These are phyloP conservation scores for Suricata suricatta DNA, from an alignment of 2,113 vertebrate species.

Conservation along the genomic window DNA sequence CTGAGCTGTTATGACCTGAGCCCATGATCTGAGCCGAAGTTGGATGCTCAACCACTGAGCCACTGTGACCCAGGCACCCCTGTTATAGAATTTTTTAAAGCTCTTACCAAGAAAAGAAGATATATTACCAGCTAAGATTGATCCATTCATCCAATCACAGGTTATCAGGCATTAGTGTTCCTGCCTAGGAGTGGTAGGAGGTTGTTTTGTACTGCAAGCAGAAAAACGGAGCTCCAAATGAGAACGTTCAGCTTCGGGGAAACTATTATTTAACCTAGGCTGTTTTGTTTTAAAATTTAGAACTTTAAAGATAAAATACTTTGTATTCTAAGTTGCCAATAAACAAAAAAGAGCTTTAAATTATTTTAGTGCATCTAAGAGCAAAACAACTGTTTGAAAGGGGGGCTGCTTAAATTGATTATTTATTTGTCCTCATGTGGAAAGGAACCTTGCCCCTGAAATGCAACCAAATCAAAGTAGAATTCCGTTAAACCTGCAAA, in stretches of 20 bases:
- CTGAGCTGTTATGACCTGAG: too few relatives aligned
- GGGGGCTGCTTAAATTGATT: background rate
- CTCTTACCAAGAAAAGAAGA: conserved; percentile 72
- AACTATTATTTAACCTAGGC: conserved; percentile 79
- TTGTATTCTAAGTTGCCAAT: conserved; percentile 78
- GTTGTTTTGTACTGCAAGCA: conserved; percentile 38
- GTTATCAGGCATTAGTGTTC: background rate
- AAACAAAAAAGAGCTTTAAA: conserved; percentile 25
- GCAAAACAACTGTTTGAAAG: background rate
- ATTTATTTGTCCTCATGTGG: background rate
- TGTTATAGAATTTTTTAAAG: conserved; percentile 63
- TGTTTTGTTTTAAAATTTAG: conserved; percentile 73
- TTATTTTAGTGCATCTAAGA: background rate
- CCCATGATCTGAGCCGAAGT: too few relatives aligned
- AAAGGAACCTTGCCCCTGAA: background rate
- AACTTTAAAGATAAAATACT: conserved; percentile 74
- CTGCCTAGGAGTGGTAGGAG: conserved; percentile 49
- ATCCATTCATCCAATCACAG: conserved; percentile 29
- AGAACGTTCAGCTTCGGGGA: conserved; percentile 78
- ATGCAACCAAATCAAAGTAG: background rate
- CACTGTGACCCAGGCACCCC: too few relatives aligned
- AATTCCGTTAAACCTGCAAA: background rate
- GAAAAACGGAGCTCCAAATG: conserved; percentile 66
- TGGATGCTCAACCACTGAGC: too few relatives aligned
- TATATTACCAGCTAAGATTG: conserved; percentile 68